Percentiles rank a stretch among this genome's conserved stretches.
These are phyloP conservation scores for Papilio dardanus DNA, from an alignment of 1,140 invertebrate genomes.

Conservation along the genomic window DNA sequence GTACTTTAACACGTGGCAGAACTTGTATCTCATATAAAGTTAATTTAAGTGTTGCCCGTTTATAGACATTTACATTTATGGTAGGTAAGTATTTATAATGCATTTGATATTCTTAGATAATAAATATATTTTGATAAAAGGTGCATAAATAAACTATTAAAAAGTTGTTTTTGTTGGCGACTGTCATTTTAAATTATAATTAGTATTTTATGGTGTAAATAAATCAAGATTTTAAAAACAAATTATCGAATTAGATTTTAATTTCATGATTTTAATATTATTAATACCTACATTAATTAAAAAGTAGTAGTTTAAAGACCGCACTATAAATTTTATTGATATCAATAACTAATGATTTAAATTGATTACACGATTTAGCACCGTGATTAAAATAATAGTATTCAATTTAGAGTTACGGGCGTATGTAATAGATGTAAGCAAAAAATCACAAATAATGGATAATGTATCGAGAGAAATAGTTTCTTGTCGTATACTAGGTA, in stretches of 20 bases:
- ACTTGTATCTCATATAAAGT: conserved; percentile 41
- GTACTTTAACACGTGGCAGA: conserved; percentile 48
- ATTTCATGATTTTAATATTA: neutral
- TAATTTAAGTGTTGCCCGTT: conserved; percentile 13
- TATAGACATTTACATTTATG: neutral
- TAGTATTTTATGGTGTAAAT: neutral
- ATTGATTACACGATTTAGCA: neutral
- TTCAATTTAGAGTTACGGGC: conserved; percentile 12
- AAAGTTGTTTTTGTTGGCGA: neutral
- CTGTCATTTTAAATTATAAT: neutral
- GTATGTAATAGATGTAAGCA: conserved; percentile 28
- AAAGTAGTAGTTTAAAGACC: neutral
- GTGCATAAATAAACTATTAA: neutral
- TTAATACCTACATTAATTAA: no score
- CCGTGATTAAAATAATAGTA: conserved; percentile 14
- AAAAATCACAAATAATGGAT: conserved; percentile 43
- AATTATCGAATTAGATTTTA: neutral
- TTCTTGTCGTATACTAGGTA: conserved; percentile 54
- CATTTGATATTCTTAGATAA: no score
- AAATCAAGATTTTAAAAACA: neutral
- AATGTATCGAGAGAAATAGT: conserved; percentile 47
- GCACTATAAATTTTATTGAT: no score
- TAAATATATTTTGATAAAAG: neutral
- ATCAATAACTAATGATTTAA: neutral
- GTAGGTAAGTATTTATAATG: no score